phyloP scores from a whole-genome alignment of 2,797 vertebrate genomes.

The Bovichtus diacanthus region DNA sequence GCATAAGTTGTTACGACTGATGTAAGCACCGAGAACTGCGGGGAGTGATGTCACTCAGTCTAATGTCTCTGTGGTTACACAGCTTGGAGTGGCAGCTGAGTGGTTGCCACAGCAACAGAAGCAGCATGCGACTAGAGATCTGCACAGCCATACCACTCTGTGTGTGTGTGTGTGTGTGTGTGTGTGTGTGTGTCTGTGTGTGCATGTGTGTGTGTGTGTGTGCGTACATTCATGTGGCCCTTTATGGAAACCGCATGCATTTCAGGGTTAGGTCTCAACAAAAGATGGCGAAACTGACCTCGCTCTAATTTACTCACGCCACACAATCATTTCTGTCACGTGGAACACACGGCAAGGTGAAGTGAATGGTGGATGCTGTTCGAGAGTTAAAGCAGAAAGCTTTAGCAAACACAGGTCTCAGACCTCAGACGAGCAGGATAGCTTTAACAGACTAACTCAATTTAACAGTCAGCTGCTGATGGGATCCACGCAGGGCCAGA shows the following conservation, averaged over 20 bases:
- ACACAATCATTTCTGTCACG: background rate
- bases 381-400: conserved; percentile 30
- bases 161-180: background rate
- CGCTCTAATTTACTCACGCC: background rate
- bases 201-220: background rate
- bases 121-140: conserved; percentile 37
- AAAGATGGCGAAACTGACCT: conserved; percentile 12
- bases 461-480: conserved; percentile 78
- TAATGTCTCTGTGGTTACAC: conserved; percentile 74
- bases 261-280: conserved; percentile 12
- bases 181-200: background rate
- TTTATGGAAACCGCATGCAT: background rate
- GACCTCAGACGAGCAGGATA: conserved; percentile 54
- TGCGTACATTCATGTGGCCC: background rate
- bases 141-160: conserved; percentile 7
- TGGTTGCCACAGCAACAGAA: conserved; percentile 76
- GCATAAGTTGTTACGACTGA: conserved; percentile 48
- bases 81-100: conserved; percentile 82
- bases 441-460: conserved; percentile 79
- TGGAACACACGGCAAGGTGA: background rate
- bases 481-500: conserved; percentile 70
- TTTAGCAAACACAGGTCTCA: conserved; percentile 34
- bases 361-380: conserved; percentile 4
- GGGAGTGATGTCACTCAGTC: conserved; percentile 61
- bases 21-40: conserved; percentile 57